These are phyloP conservation scores for Athripsodes cinereus DNA, from an alignment of 2,888 invertebrate species.

Conservation along the genomic window DNA sequence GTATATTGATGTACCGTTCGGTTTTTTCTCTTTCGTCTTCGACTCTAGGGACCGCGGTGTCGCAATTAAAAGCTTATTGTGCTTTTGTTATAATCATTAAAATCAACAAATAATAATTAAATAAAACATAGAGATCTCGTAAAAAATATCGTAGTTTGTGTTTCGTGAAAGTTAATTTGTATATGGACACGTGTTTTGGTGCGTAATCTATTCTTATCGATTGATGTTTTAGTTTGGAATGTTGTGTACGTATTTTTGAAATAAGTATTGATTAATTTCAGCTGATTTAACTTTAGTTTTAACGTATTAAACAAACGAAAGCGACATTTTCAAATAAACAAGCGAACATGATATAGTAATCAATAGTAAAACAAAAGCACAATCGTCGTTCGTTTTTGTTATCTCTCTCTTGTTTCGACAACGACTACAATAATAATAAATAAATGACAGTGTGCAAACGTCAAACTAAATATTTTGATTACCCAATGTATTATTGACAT, in stretches of 20 bases:
- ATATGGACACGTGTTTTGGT: background rate
- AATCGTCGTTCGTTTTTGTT: background rate
- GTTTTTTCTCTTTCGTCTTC: slow-evolving; percentile 17
- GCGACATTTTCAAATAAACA: background rate
- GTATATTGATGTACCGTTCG: background rate
- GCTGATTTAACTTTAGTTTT: background rate
- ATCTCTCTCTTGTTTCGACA: background rate
- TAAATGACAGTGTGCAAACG: background rate
- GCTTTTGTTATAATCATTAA: background rate
- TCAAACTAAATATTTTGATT: background rate
- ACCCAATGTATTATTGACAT: background rate
- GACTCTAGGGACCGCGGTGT: slow-evolving; percentile 32
- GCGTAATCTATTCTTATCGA: background rate
- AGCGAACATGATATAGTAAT: background rate
- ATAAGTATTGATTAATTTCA: background rate
- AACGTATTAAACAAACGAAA: background rate
- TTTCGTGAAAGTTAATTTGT: background rate
- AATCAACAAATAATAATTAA: background rate
- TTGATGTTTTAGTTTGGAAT: no score
- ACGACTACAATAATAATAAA: background rate
- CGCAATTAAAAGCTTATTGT: slow-evolving; percentile 9
- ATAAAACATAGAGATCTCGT: no score
- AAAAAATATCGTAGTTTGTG: background rate
- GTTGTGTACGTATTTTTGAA: background rate
- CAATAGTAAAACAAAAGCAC: background rate